Evolutionary conservation across 2,113 vertebrate genomes (phyloP).

Genomic region (Probosciger aterrimus): DNA sequence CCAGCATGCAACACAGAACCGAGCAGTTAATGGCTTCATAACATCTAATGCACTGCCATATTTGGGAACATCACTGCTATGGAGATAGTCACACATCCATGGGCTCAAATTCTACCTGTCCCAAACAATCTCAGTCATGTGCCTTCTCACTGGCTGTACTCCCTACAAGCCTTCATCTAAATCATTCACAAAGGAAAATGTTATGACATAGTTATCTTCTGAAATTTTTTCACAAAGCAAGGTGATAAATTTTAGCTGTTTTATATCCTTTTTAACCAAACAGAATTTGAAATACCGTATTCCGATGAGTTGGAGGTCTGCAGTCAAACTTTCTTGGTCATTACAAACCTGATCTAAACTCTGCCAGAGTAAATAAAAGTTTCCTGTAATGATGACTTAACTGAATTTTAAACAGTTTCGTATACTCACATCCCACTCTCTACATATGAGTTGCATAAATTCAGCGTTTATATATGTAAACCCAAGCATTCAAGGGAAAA

Average conservation of each 20-base stretch:
- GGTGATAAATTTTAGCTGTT: neutral
- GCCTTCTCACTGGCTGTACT: neutral
- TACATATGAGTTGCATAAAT: neutral
- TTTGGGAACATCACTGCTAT: neutral
- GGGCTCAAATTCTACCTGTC: neutral
- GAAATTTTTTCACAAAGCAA: neutral
- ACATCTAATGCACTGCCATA: neutral
- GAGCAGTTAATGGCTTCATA: neutral
- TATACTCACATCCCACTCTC: conserved; percentile 10
- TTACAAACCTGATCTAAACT: neutral
- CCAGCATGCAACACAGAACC: neutral
- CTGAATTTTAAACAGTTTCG: neutral
- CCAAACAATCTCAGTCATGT: rapidly evolving
- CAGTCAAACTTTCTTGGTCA: conserved; percentile 8
- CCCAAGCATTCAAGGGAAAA: neutral
- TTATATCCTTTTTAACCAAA: neutral
- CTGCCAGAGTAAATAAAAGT: neutral
- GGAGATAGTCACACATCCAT: neutral
- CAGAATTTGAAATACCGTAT: conserved; percentile 3
- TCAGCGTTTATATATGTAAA: neutral
- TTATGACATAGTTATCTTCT: neutral
- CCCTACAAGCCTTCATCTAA: neutral
- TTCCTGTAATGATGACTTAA: neutral
- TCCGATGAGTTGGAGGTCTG: neutral
- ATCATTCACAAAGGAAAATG: neutral